Evolutionary conservation across 2,113 vertebrate genomes (phyloP), one percentile per base, ranked within the genome.

Genomic region (Otus sunia): DNA sequence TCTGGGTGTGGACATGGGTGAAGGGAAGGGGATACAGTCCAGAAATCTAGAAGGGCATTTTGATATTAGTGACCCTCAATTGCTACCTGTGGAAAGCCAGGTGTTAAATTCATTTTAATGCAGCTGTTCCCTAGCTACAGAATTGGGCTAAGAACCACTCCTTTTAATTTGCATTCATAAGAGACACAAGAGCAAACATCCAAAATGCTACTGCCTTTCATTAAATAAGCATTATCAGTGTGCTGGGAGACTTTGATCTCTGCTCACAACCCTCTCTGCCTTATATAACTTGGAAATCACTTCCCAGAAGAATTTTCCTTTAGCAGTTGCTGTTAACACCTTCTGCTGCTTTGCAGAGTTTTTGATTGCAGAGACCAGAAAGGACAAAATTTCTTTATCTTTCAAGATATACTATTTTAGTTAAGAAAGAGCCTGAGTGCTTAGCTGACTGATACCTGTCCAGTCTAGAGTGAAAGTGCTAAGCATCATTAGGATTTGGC

Each of bases 221-320:
- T 89, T 92, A 85, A 94, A 63, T 84, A 69, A 78, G 73, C 69
- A 45, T 95, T 94, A 94, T 53, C 80, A 72, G 62, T 36, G 47
- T 68, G 49, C 83, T 60, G 49, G 76, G 69, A 91, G 86, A 81
- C 92, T 95, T 88, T 84, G 79, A 88, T 94, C 94, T 91, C 39
- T 88, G 79, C 76, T 85, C 6, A 2, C 62, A 94, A 10, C 71
- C 53, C 41, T 91, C 4, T 0, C 62, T 96, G 52, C 76, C 47
- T 94, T 91, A 53, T 10, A 17, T 89, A 93, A 91, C 60, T 93
- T 2, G 0, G 75, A 93, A 96, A 84, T 93, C 82, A 72, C 88
- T 94, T 96, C 60, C 72, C 75, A 80, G 59, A 88, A 92, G 22
- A 43, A 36, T 78, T 78, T 91, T 95, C 39, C 64, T 60, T 36